Evolutionary conservation across 2,888 invertebrate genomes (phyloP).

Genomic region (Parnassius apollo): DNA sequence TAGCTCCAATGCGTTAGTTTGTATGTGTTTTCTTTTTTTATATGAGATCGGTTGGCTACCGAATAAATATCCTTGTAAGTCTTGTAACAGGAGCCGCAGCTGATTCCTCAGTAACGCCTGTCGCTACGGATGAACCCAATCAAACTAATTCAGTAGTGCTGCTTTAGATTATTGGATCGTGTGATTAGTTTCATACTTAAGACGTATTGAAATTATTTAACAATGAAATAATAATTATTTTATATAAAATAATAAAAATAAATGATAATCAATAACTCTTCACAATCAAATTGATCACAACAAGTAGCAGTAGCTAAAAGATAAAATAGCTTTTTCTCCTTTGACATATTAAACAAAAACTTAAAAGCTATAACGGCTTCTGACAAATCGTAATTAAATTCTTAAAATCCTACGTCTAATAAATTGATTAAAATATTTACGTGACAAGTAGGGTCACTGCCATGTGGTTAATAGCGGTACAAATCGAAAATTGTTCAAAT

Average conservation of each 20-base stretch:
- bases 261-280: too few relatives aligned
- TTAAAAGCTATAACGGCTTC: conserved; percentile 22
- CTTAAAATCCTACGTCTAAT: conserved; percentile 17
- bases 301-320: too few relatives aligned
- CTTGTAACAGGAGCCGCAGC: conserved; percentile 50
- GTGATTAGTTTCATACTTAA: neutral
- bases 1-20: conserved; percentile 43
- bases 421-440: conserved; percentile 11
- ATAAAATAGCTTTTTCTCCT: too few relatives aligned
- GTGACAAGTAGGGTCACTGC: neutral
- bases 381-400: conserved; percentile 17
- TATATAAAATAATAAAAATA: neutral
- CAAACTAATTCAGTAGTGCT: conserved; percentile 39
- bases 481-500: too few relatives aligned
- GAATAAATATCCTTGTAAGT: conserved; percentile 45
- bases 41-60: conserved; percentile 54
- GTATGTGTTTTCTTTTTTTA: conserved; percentile 43
- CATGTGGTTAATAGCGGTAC: too few relatives aligned
- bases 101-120: conserved; percentile 39
- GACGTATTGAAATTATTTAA: neutral
- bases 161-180: conserved; percentile 34
- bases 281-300: too few relatives aligned
- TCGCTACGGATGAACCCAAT: conserved; percentile 42
- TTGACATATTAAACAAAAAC: conserved; percentile 1
- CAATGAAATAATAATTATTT: neutral